These are phyloP conservation scores for Platerodrilus igneus DNA, from an alignment of 2,888 invertebrate genomes.

Conservation along the genomic window DNA sequence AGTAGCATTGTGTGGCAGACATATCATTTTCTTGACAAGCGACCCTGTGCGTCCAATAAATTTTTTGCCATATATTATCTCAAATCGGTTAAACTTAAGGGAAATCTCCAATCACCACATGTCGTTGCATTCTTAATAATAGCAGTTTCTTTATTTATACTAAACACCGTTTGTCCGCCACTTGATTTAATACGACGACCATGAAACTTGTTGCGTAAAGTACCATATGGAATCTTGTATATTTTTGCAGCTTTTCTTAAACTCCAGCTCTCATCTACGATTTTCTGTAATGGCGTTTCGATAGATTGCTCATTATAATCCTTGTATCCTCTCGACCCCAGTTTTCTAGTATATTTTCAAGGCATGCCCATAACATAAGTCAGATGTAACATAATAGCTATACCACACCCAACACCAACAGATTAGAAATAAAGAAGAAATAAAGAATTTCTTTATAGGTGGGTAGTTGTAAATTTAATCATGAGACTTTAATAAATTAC, in stretches of 20 bases:
- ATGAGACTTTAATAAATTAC: no score
- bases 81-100: slow-evolving; percentile 21
- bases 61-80: slow-evolving; percentile 25
- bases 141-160: slow-evolving; percentile 6
- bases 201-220: slow-evolving; percentile 13
- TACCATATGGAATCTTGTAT: slow-evolving; percentile 15
- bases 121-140: slow-evolving; percentile 5
- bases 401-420: no score
- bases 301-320: slow-evolving; percentile 7
- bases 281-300: slow-evolving; percentile 8
- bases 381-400: no score
- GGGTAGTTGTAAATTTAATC: no score
- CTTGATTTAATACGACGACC: slow-evolving; percentile 1
- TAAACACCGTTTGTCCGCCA: slow-evolving; percentile 10
- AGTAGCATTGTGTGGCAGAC: no score
- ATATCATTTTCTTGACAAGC: slow-evolving; percentile 14
- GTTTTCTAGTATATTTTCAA: slow-evolving; percentile 1
- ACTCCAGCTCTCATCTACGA: slow-evolving; percentile 7
- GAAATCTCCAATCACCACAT: slow-evolving; percentile 27
- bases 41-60: slow-evolving; percentile 16
- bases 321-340: slow-evolving; percentile 7
- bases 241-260: slow-evolving; percentile 5
- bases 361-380: no score
- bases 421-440: no score
- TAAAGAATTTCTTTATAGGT: no score